Percentiles rank a stretch among this genome's conserved stretches.
phyloP scores from a whole-genome alignment of 2,888 invertebrate species.

The Dasysyrphus albostriatus region DNA sequence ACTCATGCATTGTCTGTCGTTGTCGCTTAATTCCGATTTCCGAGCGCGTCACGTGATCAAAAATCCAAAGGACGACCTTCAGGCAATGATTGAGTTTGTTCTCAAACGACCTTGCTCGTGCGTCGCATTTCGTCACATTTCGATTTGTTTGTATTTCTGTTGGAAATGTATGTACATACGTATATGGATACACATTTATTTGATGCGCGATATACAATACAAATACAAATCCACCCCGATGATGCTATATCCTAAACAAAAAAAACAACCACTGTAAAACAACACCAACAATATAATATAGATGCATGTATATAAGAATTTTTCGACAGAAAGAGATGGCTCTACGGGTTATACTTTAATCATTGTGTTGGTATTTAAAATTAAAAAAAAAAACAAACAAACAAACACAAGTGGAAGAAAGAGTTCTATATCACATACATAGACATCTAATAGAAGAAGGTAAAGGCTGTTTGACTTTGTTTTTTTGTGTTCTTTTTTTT shows the following conservation, averaged over 20 bases:
- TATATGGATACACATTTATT: background rate
- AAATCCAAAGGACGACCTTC: slow-evolving; percentile 84
- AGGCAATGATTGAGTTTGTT: slow-evolving; percentile 84
- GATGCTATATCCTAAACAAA: slow-evolving; percentile 22
- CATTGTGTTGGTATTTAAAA: slow-evolving; percentile 6
- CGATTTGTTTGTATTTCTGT: slow-evolving; percentile 19
- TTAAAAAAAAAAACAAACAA: background rate
- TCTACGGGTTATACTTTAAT: slow-evolving; percentile 25
- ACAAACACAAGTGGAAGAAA: slow-evolving; percentile 30
- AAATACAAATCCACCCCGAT: slow-evolving; percentile 41
- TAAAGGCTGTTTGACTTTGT: slow-evolving; percentile 53
- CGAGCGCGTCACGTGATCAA: slow-evolving; percentile 77
- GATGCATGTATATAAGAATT: slow-evolving; percentile 36
- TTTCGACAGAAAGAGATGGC: slow-evolving; percentile 64
- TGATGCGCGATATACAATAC: slow-evolving; percentile 37
- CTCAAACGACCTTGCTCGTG: slow-evolving; percentile 84
- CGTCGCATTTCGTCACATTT: slow-evolving; percentile 75
- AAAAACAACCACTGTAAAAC: slow-evolving; percentile 38
- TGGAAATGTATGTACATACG: background rate
- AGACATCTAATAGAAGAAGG: slow-evolving; percentile 30
- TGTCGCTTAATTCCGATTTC: slow-evolving; percentile 40
- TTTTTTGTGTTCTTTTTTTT: background rate
- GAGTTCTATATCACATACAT: slow-evolving; percentile 1
- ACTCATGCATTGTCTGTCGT: slow-evolving; percentile 38
- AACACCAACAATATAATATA: background rate